Conservation (phyloP, 2,113 vertebrate genomes). For the Callochromis pleurospilus region DNA sequence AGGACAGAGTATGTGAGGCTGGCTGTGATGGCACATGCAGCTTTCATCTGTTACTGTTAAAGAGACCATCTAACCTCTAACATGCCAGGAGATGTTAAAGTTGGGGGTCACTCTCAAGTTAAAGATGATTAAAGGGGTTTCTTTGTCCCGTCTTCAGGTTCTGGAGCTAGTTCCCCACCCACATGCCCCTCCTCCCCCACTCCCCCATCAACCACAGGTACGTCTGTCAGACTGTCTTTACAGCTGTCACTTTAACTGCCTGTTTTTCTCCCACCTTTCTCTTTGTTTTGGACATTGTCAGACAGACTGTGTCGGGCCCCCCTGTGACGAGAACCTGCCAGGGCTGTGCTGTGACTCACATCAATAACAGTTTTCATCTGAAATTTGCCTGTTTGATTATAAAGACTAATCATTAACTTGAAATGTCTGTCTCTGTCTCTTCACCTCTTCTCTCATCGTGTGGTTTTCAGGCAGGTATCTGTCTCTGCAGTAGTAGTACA, state of each 20-base stretch:
- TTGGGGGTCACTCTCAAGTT: neutral
- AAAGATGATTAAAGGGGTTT: neutral
- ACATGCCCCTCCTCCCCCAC: constrained; percentile 95
- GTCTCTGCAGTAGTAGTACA: neutral
- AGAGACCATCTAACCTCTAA: neutral
- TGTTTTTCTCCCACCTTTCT: neutral
- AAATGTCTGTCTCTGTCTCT: constrained; percentile 1
- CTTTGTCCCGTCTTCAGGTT: constrained; percentile 71
- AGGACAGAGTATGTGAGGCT: neutral
- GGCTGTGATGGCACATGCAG: neutral
- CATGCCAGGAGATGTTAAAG: neutral
- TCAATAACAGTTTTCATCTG: neutral
- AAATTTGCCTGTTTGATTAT: neutral
- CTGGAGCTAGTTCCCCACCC: constrained; percentile 93
- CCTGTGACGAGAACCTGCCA: neutral
- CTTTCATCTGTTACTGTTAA: neutral
- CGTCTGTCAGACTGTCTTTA: neutral
- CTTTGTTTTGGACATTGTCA: neutral
- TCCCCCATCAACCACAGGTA: constrained; percentile 87
- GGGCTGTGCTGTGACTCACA: neutral
- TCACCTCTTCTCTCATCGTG: neutral
- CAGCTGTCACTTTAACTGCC: neutral
- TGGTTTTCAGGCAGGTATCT: constrained; percentile 20
- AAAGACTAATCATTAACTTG: neutral
- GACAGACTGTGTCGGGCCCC: neutral